phyloP scores from a whole-genome alignment of 2,888 invertebrate species.

The Hymenopus coronatus region DNA sequence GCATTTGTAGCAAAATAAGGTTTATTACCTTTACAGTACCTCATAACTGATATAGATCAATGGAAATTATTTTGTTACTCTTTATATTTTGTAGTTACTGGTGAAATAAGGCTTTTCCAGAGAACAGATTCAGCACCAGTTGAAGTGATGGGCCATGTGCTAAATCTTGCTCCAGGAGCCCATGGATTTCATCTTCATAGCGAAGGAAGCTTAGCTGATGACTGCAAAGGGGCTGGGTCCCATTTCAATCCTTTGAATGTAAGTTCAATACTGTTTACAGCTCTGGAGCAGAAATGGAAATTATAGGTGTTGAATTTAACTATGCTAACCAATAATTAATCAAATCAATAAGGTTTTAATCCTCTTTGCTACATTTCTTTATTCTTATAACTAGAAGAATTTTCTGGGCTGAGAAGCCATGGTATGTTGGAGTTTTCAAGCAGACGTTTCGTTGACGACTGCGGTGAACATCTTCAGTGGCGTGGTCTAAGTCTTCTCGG shows the following conservation, averaged over 20 bases:
- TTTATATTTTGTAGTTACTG: neutral
- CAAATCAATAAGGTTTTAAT: too few relatives aligned
- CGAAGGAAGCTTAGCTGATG: slow-evolving; percentile 32
- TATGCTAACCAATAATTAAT: too few relatives aligned
- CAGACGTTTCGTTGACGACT: too few relatives aligned
- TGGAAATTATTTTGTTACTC: neutral
- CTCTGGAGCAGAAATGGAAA: neutral
- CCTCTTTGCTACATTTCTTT: too few relatives aligned
- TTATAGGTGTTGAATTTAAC: neutral
- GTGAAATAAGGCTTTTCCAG: slow-evolving; percentile 13
- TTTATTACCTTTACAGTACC: too few relatives aligned
- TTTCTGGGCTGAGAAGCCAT: too few relatives aligned
- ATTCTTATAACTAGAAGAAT: too few relatives aligned
- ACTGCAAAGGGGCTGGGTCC: slow-evolving; percentile 38
- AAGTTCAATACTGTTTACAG: neutral
- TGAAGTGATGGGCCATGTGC: slow-evolving; percentile 33
- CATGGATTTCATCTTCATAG: slow-evolving; percentile 39
- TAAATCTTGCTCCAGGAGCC: slow-evolving; percentile 35
- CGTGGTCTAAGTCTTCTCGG: too few relatives aligned
- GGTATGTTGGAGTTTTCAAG: too few relatives aligned
- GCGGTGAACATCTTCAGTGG: too few relatives aligned
- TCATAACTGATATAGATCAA: too few relatives aligned
- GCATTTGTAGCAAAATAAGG: too few relatives aligned
- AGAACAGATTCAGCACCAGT: slow-evolving; percentile 29
- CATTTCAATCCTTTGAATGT: slow-evolving; percentile 38